phyloP scores from a whole-genome alignment of 2,888 invertebrate genomes.

The Coremacera marginata region DNA sequence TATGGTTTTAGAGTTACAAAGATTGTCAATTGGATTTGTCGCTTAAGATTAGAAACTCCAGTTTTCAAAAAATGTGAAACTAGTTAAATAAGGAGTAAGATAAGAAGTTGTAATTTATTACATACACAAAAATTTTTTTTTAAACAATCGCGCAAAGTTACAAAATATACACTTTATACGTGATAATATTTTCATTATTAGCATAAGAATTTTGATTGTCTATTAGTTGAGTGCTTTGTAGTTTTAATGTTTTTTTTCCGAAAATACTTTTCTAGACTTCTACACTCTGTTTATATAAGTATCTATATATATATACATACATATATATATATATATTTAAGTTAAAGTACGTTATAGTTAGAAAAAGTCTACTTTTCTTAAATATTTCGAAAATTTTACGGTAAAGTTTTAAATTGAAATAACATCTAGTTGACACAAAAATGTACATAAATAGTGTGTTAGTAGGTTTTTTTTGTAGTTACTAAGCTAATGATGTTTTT shows the following conservation, averaged over 20 bases:
- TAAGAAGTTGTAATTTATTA: too few relatives aligned
- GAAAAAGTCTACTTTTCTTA: slow-evolving; percentile 2
- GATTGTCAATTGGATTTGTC: slow-evolving; percentile 25
- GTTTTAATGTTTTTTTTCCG: not conserved
- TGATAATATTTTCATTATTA: not conserved
- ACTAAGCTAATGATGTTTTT: slow-evolving; percentile 3
- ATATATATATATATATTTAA: not conserved
- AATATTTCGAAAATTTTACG: slow-evolving; percentile 16
- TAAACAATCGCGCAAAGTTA: not conserved
- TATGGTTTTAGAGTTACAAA: not conserved
- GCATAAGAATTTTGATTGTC: slow-evolving; percentile 62
- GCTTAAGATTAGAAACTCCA: not conserved
- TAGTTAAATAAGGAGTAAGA: not conserved
- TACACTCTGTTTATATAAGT: not conserved
- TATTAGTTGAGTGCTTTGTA: slow-evolving; percentile 35
- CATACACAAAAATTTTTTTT: not conserved
- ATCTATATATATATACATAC: not conserved
- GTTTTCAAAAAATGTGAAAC: not conserved
- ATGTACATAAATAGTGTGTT: slow-evolving; percentile 34
- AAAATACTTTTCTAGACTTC: not conserved
- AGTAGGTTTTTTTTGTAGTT: slow-evolving; percentile 26
- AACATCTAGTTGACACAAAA: slow-evolving; percentile 28
- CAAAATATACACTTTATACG: not conserved
- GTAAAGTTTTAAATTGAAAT: slow-evolving; percentile 18
- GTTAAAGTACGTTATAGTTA: not conserved